phyloP scores from a whole-genome alignment of 2,113 vertebrate genomes.

The Melanerpes formicivorus region DNA sequence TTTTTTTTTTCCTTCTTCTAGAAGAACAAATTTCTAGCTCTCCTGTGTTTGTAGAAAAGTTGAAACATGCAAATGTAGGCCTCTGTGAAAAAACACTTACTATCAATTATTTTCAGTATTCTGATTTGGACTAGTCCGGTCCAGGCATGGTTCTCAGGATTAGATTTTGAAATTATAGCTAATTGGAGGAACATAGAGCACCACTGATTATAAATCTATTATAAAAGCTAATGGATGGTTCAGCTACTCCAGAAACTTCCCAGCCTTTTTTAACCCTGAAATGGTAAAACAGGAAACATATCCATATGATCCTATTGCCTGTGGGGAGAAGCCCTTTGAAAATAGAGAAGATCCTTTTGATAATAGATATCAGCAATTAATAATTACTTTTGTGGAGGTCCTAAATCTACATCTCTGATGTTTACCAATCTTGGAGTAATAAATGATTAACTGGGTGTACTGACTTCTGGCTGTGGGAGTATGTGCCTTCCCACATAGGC shows the following conservation, averaged over 20 bases:
- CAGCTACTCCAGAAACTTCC: accelerated
- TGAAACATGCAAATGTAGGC: background rate
- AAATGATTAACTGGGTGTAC: background rate
- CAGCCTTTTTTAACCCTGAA: background rate
- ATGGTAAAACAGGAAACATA: background rate
- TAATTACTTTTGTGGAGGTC: background rate
- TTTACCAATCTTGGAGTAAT: background rate
- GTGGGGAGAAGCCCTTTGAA: background rate
- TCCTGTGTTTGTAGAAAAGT: background rate
- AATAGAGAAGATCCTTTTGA: background rate
- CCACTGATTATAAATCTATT: background rate
- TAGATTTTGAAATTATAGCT: background rate
- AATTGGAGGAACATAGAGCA: background rate
- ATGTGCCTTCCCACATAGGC: background rate
- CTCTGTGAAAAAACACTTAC: background rate
- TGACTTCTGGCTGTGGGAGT: background rate
- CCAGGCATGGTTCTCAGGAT: background rate
- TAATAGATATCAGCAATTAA: background rate
- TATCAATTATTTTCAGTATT: background rate
- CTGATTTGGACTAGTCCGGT: background rate
- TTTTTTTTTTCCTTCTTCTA: background rate
- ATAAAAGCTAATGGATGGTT: background rate
- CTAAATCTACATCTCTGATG: background rate
- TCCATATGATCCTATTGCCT: background rate
- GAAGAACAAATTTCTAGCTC: background rate